A percentile compares a stretch with the other conserved stretches of the same genome.
These are phyloP conservation scores for Cremastinae sp. DNA, from an alignment of 2,888 invertebrate genomes.

Conservation along the genomic window DNA sequence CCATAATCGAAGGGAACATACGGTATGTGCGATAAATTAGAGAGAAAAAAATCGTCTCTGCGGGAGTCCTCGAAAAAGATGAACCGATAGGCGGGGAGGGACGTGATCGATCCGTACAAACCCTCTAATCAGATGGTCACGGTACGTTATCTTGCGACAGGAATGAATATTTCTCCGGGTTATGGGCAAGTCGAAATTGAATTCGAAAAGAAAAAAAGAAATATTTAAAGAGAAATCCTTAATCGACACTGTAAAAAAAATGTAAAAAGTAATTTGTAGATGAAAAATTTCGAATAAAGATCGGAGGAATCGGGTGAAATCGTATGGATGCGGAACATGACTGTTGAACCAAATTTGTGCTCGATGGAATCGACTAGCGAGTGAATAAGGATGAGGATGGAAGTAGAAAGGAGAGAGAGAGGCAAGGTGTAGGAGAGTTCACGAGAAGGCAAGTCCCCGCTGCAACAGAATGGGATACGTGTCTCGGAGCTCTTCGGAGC, in stretches of 20 bases:
- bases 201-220: no score
- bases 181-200: constrained; percentile 18
- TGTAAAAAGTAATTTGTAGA: no score
- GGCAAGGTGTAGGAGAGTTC: constrained; percentile 1
- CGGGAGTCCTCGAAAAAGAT: constrained; percentile 7
- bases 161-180: constrained; percentile 1
- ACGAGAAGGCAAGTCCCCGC: no score
- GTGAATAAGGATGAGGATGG: constrained; percentile 9
- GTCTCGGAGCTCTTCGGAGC: neutral
- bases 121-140: constrained; percentile 59
- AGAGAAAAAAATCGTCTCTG: neutral
- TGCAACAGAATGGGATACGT: constrained; percentile 1
- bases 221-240: constrained; percentile 9
- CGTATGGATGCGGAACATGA: neutral
- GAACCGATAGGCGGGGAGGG: neutral
- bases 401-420: constrained; percentile 34
- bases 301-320: neutral
- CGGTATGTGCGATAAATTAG: no score
- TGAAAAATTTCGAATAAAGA: no score
- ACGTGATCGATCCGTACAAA: constrained; percentile 24
- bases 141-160: constrained; percentile 34
- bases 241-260: neutral
- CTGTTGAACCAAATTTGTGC: neutral
- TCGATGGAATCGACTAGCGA: neutral
- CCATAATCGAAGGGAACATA: neutral